phyloP scores from a whole-genome alignment of 2,797 vertebrate genomes.

The Lithobates pipiens region DNA sequence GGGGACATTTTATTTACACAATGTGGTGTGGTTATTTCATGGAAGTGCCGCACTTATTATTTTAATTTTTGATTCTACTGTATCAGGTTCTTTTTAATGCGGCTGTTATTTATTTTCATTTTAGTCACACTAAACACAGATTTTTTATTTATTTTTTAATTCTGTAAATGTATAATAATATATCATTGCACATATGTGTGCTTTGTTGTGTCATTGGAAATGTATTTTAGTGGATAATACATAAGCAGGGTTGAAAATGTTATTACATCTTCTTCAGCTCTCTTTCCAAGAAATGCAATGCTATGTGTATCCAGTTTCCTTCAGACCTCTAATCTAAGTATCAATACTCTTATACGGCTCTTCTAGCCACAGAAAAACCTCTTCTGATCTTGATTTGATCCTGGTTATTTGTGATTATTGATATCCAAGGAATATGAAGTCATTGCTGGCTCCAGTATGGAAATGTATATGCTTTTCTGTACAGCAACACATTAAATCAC shows the following conservation, averaged over 20 bases:
- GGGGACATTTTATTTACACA: too few species aligned
- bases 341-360: slow-evolving; percentile 9
- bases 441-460: slow-evolving; percentile 53
- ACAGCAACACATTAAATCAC: slow-evolving; percentile 50
- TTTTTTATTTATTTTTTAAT: too few species aligned
- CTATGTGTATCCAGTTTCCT: neutral
- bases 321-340: slow-evolving; percentile 11
- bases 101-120: too few species aligned
- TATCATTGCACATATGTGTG: neutral
- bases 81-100: too few species aligned
- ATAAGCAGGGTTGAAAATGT: neutral
- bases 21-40: too few species aligned
- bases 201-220: neutral
- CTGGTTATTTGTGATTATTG: slow-evolving; percentile 51
- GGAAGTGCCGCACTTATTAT: too few species aligned
- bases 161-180: neutral
- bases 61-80: too few species aligned
- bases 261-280: neutral
- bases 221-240: neutral
- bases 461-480: slow-evolving; percentile 52
- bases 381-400: slow-evolving; percentile 49
- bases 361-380: slow-evolving; percentile 28
- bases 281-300: slow-evolving; percentile 2
- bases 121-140: too few species aligned
- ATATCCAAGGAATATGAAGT: slow-evolving; percentile 58